Evolutionary conservation across 2,113 vertebrate genomes (phyloP).

Genomic region (Lamprotornis superbus): DNA sequence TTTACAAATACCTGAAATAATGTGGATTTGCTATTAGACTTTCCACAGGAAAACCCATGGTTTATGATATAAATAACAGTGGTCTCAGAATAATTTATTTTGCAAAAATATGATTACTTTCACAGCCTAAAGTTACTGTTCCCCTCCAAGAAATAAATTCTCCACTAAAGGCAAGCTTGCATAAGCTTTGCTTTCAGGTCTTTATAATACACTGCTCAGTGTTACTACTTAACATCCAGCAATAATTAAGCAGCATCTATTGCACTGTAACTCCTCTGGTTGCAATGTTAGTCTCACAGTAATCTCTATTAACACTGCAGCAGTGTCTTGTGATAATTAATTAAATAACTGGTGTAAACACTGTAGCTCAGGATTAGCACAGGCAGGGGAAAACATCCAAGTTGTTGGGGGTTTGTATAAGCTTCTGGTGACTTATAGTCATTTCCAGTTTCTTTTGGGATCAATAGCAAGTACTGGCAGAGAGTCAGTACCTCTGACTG

Average conservation of each 20-base stretch:
- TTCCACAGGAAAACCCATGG: neutral
- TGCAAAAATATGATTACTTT: neutral
- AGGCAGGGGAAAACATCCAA: neutral
- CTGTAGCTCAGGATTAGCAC: neutral
- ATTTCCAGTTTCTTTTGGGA: slow-evolving; percentile 2
- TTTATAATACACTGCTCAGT: neutral
- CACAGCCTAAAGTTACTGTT: neutral
- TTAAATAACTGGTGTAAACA: slow-evolving; percentile 12
- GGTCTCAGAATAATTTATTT: neutral
- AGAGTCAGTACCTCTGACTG: neutral
- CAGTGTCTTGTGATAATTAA: neutral
- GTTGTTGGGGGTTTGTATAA: neutral
- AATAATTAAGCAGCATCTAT: slow-evolving; percentile 5
- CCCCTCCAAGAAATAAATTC: neutral
- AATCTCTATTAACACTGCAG: neutral
- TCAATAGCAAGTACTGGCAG: slow-evolving; percentile 12
- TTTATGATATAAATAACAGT: neutral
- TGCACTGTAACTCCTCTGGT: neutral
- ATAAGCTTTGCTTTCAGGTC: neutral
- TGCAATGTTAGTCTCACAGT: neutral
- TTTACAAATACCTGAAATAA: neutral
- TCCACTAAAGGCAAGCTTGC: neutral
- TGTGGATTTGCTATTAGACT: neutral
- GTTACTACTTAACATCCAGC: neutral
- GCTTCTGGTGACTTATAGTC: neutral